A percentile compares a stretch with the other conserved stretches of the same genome.
phyloP scores from a whole-genome alignment of 2,113 vertebrate genomes.

The Okapia johnstoni region DNA sequence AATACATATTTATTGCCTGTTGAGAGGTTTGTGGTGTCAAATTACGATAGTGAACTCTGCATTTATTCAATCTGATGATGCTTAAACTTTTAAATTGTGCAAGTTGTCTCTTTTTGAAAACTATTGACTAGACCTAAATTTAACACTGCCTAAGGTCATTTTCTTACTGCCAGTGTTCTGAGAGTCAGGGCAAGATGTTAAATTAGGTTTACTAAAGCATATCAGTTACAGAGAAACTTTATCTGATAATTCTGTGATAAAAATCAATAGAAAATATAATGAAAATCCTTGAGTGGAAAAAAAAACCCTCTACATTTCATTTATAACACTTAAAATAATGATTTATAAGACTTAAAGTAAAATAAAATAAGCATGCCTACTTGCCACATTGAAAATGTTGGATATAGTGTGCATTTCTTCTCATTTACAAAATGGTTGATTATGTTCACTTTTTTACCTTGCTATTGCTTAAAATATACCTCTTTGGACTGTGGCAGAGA shows the following conservation, averaged over 20 bases:
- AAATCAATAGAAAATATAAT: slow-evolving; percentile 58
- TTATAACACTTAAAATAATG: background rate
- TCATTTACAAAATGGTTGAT: background rate
- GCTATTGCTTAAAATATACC: slow-evolving; percentile 34
- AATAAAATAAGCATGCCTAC: background rate
- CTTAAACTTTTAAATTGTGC: background rate
- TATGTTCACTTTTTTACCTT: background rate
- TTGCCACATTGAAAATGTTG: background rate
- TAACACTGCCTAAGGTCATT: background rate
- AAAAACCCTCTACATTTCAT: background rate
- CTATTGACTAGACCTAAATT: slow-evolving; percentile 55
- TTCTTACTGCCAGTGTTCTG: slow-evolving; percentile 6
- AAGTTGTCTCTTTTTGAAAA: slow-evolving; percentile 20
- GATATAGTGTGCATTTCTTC: background rate
- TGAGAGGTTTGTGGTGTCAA: background rate
- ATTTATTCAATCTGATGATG: slow-evolving; percentile 23
- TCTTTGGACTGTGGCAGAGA: background rate
- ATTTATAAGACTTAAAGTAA: slow-evolving; percentile 14
- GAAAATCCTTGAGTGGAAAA: background rate
- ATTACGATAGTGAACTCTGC: background rate
- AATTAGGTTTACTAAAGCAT: slow-evolving; percentile 33
- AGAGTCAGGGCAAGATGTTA: slow-evolving; percentile 7
- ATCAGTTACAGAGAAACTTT: background rate
- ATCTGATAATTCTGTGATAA: slow-evolving; percentile 31
- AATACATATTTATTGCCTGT: background rate